Base-by-base conservation (phyloP, 64 coral and sea anemone genomes). In the Hydrozoanthus tunicans region DNA sequence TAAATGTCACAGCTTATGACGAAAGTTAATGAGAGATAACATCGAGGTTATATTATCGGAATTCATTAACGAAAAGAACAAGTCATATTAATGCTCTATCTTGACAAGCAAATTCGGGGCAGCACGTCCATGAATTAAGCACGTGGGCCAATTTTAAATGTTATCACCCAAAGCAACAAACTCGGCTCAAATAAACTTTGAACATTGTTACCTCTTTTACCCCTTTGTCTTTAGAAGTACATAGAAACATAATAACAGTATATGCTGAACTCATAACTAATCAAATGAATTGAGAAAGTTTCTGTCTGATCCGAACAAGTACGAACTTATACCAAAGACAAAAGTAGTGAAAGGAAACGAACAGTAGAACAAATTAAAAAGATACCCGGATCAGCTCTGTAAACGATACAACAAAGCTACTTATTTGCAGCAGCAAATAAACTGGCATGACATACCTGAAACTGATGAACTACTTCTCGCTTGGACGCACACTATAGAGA, bases 371-470 rank as follows among this genome's bases (percentile, higher is more conserved):
- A 51, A 14, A 32, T 53, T 51, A 20, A 57, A 24, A 17, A 71
- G 51, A 43, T 59, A 86, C 55, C 55, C 52, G 11, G 4, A 4
- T n/a, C 8, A 15, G 57, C 54, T 51, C 23, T 43, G 32, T 43
- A 43, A 73, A 88, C 10, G 66, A 88, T 74, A 59, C 20, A 56
- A 15, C 7, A 73, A 75, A 58, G 24, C 56, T 51, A 14, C 11
- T 60, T 15, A 32, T 3, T 60, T 7, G 70, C 24, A 88, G 25
- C 57, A 74, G 59, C 53, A 88, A 69, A 88, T 17, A 27, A 88
- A 73, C 73, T 88, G 24, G 7, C 14, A 88, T 60, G 25, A 88
- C 84, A 4, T 88, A 88, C 84, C 84, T 73, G 69, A 59, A 59
- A 56, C 24, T 88, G 53, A 70, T 0, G 84, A 88, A 12, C 84